Evolutionary conservation across 2,888 invertebrate genomes (phyloP).

Genomic region (Spisula solida): DNA sequence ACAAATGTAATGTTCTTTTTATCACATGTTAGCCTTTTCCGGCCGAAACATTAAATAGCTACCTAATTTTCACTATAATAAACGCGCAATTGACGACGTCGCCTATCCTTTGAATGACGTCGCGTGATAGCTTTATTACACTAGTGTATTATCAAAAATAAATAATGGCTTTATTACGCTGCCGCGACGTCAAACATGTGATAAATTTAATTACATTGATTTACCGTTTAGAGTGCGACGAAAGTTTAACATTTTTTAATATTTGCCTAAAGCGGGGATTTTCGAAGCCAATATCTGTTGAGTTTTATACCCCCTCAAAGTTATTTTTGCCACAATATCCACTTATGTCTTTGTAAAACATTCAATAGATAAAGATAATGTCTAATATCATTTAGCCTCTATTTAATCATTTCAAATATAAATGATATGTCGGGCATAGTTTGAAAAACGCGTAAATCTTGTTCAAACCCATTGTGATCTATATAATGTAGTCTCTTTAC

Average conservation of each 20-base stretch:
- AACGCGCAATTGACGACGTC: too few relatives aligned
- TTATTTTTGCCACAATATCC: conserved; percentile 22
- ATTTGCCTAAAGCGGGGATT: conserved; percentile 8
- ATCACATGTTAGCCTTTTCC: too few relatives aligned
- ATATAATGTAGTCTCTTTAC: conserved; percentile 15
- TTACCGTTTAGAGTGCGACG: not conserved
- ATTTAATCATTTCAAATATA: conserved; percentile 1
- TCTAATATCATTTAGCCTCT: conserved; percentile 7
- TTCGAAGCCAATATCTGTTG: conserved; percentile 21
- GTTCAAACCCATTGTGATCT: not conserved
- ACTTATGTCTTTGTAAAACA: conserved; percentile 29
- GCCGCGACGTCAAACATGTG: too few relatives aligned
- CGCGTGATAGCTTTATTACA: too few relatives aligned
- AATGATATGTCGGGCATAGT: conserved; percentile 2
- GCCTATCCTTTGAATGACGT: too few relatives aligned
- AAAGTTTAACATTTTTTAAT: not conserved
- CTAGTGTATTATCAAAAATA: too few relatives aligned
- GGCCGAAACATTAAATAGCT: too few relatives aligned
- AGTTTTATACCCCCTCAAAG: conserved; percentile 47
- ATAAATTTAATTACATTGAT: too few relatives aligned
- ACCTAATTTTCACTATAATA: too few relatives aligned
- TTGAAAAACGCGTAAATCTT: not conserved
- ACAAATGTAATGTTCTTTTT: too few relatives aligned
- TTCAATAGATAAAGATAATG: conserved; percentile 33
- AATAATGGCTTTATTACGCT: too few relatives aligned